Evolutionary conservation across 1,140 invertebrate genomes (phyloP).

Genomic region (Atta colombica): DNA sequence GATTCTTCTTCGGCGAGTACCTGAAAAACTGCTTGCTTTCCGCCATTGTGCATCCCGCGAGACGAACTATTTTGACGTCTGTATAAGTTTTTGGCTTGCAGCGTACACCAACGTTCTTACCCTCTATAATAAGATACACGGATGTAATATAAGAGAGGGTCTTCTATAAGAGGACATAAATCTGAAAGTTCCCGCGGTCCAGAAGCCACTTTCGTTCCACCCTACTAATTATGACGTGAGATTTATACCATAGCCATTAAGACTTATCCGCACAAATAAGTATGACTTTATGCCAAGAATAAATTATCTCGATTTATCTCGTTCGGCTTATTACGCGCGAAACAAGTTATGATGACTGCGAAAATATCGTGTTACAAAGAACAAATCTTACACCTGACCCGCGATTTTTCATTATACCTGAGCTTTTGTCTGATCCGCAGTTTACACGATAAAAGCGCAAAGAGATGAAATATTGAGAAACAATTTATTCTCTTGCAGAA

Average conservation of each 20-base stretch:
- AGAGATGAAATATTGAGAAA: constrained; percentile 26
- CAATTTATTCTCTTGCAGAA: neutral
- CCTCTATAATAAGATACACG: constrained; percentile 62
- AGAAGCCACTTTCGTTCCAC: constrained; percentile 64
- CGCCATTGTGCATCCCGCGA: constrained; percentile 23
- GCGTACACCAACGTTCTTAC: neutral
- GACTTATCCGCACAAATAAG: constrained; percentile 64
- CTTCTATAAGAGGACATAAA: constrained; percentile 66
- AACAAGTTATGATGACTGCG: constrained; percentile 14
- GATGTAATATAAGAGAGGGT: constrained; percentile 49
- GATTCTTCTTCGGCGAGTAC: constrained; percentile 52
- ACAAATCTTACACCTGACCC: constrained; percentile 1
- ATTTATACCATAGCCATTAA: constrained; percentile 54
- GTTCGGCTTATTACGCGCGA: constrained; percentile 27
- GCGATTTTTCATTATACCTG: constrained; percentile 17
- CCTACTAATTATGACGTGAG: constrained; percentile 64
- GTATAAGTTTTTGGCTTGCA: constrained; percentile 38
- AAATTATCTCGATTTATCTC: constrained; percentile 44
- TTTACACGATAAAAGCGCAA: neutral
- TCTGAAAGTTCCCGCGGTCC: constrained; percentile 54
- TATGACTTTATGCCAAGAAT: constrained; percentile 43
- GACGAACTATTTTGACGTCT: constrained; percentile 49
- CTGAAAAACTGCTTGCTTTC: constrained; percentile 30
- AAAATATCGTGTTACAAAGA: neutral
- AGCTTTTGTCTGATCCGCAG: neutral